Evolutionary conservation across 2,888 invertebrate genomes (phyloP).

Genomic region (Ariolimax columbianus): DNA sequence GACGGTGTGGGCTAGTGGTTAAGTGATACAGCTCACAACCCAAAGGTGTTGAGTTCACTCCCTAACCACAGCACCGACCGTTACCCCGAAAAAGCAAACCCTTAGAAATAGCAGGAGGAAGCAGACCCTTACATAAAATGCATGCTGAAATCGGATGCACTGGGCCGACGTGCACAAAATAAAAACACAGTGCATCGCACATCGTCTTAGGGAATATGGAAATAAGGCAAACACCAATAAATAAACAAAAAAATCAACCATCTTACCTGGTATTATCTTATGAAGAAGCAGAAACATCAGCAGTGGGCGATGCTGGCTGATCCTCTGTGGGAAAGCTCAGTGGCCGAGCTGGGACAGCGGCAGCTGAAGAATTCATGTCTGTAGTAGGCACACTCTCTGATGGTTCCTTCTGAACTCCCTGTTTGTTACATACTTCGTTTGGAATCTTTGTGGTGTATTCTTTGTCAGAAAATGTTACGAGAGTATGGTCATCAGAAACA

Average conservation of each 20-base stretch:
- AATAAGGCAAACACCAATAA: too few relatives aligned
- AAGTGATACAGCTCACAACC: too few relatives aligned
- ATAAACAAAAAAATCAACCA: background rate
- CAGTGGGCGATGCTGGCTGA: constrained; percentile 40
- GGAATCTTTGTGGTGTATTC: background rate
- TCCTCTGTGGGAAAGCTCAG: constrained; percentile 1
- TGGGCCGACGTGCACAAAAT: too few relatives aligned
- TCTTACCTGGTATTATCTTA: constrained; percentile 31
- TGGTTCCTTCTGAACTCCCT: background rate
- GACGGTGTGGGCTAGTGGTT: too few relatives aligned
- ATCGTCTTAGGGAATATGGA: too few relatives aligned
- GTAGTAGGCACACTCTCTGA: background rate
- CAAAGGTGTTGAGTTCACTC: too few relatives aligned
- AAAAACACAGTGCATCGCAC: too few relatives aligned
- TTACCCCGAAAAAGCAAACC: too few relatives aligned
- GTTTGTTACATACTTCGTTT: background rate
- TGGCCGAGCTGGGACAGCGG: background rate
- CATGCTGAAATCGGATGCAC: too few relatives aligned
- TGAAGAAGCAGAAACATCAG: constrained; percentile 27
- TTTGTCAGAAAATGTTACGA: background rate
- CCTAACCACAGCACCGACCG: too few relatives aligned
- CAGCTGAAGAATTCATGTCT: background rate
- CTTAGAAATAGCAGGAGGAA: too few relatives aligned
- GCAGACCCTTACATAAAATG: too few relatives aligned
- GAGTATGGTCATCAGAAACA: background rate